Evolutionary conservation across 2,113 vertebrate species (phyloP), one percentile per base, ranked within the genome.

Genomic region (Fregata magnificens): DNA sequence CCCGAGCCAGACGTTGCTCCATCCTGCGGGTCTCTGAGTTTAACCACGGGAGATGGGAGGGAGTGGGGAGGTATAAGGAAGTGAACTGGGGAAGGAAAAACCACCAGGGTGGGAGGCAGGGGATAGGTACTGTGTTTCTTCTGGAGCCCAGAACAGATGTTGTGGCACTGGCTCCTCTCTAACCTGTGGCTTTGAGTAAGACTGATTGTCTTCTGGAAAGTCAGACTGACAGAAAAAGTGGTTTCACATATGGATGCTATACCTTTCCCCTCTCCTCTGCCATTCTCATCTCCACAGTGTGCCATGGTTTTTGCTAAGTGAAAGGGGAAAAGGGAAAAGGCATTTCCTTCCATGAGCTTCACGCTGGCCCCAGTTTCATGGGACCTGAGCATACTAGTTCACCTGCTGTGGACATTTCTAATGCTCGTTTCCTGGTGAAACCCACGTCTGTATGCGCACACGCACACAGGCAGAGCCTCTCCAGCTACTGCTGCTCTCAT

Each of bases 341-440:
- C 14, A 4, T 52, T 58, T 42, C 5, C 8, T 77, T 52, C n/a
- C 28, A 11, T 3, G 2, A 61, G 17, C 69, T 79, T 86, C 61
- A 47, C 5, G 1, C 3, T 36, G 20, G 7, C 6, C 45, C 4
- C 1, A 1, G 24, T 22, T 90, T 47, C 18, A 13, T 3, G 12
- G 16, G 31, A 58, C 18, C 17, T 42, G 7, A 56, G 10, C 7
- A 38, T 28, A 7, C 17, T 36, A 42, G 5, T 87, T 91, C 74
- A 22, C 11, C 26, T 56, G 22, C 24, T 55, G 24, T 18, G 16
- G 26, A 16, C 44, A 3, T 40, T 88, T 40, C 26, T 71, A 22
- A 9, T 10, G 21, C 13, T 52, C n/a, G 4, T 88, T 84, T 92
- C 31, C 26, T 25, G 15, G 19, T 25, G 49, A 81, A 69, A 49